Evolutionary conservation across 1,140 invertebrate genomes (phyloP).

Genomic region (Anastrepha obliqua): DNA sequence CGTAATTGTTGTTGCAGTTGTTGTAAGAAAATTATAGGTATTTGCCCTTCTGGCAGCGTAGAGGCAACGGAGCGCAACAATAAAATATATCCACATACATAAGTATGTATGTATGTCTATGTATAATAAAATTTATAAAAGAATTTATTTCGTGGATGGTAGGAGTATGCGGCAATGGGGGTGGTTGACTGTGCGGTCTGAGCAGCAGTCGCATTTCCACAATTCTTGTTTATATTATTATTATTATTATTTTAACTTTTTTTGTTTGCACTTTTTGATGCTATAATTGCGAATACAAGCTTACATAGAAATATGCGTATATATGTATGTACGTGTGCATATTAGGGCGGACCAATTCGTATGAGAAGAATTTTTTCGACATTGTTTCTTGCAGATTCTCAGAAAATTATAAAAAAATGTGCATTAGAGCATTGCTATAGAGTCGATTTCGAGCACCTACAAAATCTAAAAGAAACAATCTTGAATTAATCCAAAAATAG

Average conservation of each 20-base stretch:
- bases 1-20: neutral
- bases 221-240: slow-evolving; percentile 39
- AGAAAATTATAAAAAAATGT: no score
- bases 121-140: slow-evolving; percentile 7
- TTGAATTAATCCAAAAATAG: no score
- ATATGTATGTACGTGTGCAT: neutral
- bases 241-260: slow-evolving; percentile 41
- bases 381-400: no score
- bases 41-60: slow-evolving; percentile 73
- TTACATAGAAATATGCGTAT: slow-evolving; percentile 14
- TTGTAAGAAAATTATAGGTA: slow-evolving; percentile 72
- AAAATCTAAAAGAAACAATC: no score
- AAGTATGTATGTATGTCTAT: slow-evolving; percentile 30
- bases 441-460: no score
- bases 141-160: neutral
- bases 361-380: no score
- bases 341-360: no score
- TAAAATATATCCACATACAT: slow-evolving; percentile 73
- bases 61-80: slow-evolving; percentile 73
- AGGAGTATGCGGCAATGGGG: neutral
- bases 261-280: neutral
- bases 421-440: no score
- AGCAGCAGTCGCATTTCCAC: slow-evolving; percentile 3
- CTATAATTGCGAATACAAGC: slow-evolving; percentile 33
- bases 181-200: neutral